Evolutionary conservation across 2,797 vertebrate genomes (phyloP), one percentile per base, ranked within the genome.

Genomic region (Artibeus jamaicensis): DNA sequence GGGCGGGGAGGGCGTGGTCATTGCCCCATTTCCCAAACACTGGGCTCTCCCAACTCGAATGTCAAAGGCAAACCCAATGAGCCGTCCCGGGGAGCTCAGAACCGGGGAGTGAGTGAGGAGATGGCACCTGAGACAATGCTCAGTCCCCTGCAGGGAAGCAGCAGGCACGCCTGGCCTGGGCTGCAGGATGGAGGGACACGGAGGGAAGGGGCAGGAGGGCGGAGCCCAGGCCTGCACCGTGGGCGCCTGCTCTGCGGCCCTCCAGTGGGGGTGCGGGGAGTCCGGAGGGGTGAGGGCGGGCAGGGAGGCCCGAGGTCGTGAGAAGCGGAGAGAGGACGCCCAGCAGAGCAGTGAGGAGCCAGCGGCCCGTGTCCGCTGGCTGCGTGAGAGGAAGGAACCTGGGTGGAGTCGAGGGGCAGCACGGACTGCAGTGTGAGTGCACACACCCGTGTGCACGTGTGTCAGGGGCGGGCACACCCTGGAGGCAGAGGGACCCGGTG

Each of bases 381-480:
- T 29, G 29, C 14, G 34, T 8, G 2, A 6, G 26, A 10, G 22
- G 19, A 67, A 29, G n/a, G 21, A 26, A 21, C 26, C 19, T 4
- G 18, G 2, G 1, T 0, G 10, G 21, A 15, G 26, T 34, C 29
- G 0, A 24, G 24, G 3, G 10, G 57, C 24, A 18, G 6, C 22
- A 0, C 0, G 10, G 24, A 19, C 0, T 15, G 19, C 32, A n/a
- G 2, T 0, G 4, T 12, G 37, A 1, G 1, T 15, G 59, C 59
- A 59, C 57, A 29, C 57, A 12, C 24, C 57, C 15, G 59, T 62
- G 26, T 32, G 59, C 26, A 29, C 11, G 4, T 32, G 26, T 59
- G 59, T 32, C 26, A 6, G 10, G 57, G 50, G 29, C 0, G 4
- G 37, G 22, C 37, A 32, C 67, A 14, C 22, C 50, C 9, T 7